These are phyloP conservation scores for Paracanthobrama guichenoti DNA, from an alignment of 2,113 vertebrate species.

Conservation along the genomic window DNA sequence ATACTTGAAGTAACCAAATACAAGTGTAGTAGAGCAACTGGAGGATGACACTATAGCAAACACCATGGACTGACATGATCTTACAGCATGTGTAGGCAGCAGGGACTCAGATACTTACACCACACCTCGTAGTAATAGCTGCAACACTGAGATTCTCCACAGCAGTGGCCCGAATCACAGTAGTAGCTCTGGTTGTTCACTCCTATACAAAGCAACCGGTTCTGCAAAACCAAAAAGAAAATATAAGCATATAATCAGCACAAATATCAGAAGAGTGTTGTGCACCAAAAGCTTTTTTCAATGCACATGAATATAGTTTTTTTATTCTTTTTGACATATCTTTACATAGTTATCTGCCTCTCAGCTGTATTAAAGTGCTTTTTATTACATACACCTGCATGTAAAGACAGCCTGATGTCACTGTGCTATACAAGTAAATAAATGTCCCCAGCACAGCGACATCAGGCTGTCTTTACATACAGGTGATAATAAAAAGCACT, in stretches of 20 bases:
- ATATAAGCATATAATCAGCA: neutral
- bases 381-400: constrained; percentile 5
- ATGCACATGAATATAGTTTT: neutral
- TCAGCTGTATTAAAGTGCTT: neutral
- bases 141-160: constrained; percentile 93
- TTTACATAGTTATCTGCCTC: neutral
- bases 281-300: neutral
- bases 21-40: neutral
- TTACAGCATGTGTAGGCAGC: neutral
- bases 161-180: constrained; percentile 94
- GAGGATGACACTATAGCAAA: neutral
- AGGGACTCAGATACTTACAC: constrained; percentile 82
- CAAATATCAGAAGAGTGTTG: neutral
- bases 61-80: neutral
- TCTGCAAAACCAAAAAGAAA: constrained; percentile 70
- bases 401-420: neutral
- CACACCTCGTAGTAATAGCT: constrained; percentile 96
- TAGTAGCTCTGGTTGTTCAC: constrained; percentile 92
- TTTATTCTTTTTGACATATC: no score
- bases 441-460: neutral
- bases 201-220: constrained; percentile 84
- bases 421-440: neutral
- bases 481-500: neutral
- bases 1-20: neutral
- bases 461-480: neutral